phyloP scores from a whole-genome alignment of 2,888 invertebrate genomes.

The Parapristionchus giblindavisi region DNA sequence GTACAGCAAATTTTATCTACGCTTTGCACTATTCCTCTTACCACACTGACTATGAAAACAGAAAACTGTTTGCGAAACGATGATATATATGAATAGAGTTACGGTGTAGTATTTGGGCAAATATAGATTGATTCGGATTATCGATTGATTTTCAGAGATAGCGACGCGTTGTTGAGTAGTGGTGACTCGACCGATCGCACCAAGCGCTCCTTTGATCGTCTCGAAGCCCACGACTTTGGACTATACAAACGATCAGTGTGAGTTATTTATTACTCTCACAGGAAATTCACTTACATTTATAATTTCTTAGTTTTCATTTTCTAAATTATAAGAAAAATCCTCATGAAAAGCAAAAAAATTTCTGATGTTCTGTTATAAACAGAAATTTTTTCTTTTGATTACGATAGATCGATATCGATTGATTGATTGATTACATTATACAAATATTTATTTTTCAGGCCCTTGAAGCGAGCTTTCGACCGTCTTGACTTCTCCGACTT shows the following conservation, averaged over 20 bases:
- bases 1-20: too few relatives aligned
- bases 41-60: too few relatives aligned
- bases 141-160: not conserved
- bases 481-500: constrained; percentile 29
- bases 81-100: too few relatives aligned
- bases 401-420: too few relatives aligned
- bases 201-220: constrained; percentile 30
- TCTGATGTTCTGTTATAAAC: not conserved
- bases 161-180: too few relatives aligned
- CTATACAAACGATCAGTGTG: constrained; percentile 30
- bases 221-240: constrained; percentile 27
- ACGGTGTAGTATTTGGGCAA: too few relatives aligned
- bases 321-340: not conserved
- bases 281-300: not conserved
- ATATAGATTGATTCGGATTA: not conserved
- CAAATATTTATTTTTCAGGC: constrained; percentile 3
- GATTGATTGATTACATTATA: not conserved
- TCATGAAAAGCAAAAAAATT: too few relatives aligned
- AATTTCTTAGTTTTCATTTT: not conserved
- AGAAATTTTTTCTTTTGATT: not conserved
- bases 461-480: constrained; percentile 36
- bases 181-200: not conserved
- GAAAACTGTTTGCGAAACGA: too few relatives aligned
- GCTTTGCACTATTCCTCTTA: too few relatives aligned
- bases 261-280: not conserved